Evolutionary conservation across 2,888 invertebrate genomes (phyloP).

Genomic region (Brassicogethes aeneus): DNA sequence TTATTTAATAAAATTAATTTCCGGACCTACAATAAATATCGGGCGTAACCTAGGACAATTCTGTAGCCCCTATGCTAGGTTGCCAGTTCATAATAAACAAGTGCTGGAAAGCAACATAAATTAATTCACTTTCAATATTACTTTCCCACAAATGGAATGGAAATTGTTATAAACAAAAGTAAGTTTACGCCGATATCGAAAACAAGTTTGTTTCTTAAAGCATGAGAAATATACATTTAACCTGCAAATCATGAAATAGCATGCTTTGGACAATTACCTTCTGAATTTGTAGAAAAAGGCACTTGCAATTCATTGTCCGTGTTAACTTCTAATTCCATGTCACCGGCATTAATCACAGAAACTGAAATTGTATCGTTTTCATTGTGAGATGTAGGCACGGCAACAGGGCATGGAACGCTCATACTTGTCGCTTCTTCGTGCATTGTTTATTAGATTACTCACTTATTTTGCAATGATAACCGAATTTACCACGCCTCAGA

Average conservation of each 20-base stretch:
- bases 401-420: conserved; percentile 56
- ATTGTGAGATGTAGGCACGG: conserved; percentile 51
- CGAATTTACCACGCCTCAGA: conserved; percentile 39
- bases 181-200: conserved; percentile 20
- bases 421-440: conserved; percentile 63
- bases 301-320: conserved; percentile 53
- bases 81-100: not conserved
- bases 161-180: conserved; percentile 21
- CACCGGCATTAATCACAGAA: conserved; percentile 37
- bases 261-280: conserved; percentile 43
- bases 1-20: no score
- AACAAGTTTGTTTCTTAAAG: conserved; percentile 19
- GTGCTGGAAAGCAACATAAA: not conserved
- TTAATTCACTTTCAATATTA: conserved; percentile 9
- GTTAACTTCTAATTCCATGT: conserved; percentile 44
- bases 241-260: conserved; percentile 25
- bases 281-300: conserved; percentile 50
- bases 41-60: conserved; percentile 38
- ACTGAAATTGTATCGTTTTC: conserved; percentile 33
- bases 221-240: conserved; percentile 20
- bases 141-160: conserved; percentile 19
- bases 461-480: conserved; percentile 38
- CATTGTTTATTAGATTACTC: conserved; percentile 47
- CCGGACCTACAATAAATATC: conserved; percentile 15
- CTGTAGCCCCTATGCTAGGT: not conserved